Base-by-base conservation (phyloP, 2,797 vertebrate genomes). In the Silurus lanzhouensis region DNA sequence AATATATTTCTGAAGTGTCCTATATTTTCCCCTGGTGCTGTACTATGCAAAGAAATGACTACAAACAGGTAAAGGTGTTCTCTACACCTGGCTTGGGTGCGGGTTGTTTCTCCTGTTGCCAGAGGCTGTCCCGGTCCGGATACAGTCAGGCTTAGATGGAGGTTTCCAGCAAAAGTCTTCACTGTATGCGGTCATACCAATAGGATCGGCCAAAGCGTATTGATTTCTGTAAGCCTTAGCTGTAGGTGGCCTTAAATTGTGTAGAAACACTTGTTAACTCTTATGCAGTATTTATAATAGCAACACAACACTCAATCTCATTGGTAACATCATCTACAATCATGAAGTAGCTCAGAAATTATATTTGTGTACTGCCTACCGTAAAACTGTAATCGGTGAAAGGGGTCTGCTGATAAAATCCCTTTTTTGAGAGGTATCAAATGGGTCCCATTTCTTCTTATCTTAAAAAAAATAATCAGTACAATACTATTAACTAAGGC, bases 161-260 rank as follows among this genome's bases (percentile, higher is more conserved):
- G 92, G 77, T 89, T 95, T 96, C 94, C 95, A 95, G 83, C 83
- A 52, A 84, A 94, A 96, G 7, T 96, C 94, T 55, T 95, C 91
- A 68, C 74, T 93, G 88, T 96, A 96, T 80, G 91, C 90, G 84
- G 92, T 94, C 63, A 90, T 91, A 82, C 91, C 91, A 85, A 95
- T 86, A 38, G 93, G 92, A 81, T 93, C 90, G 58, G 89, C 89
- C 13, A 92, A 86, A 12, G 92, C 90, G 79, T 91, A 93, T 15
- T 93, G 88, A 70, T 93, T 92, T 90, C 91, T 91, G 85, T 91
- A 93, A 84, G 92, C 91, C 82, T 89, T 91, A 80, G 92, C 91
- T 44, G 88, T 91, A 77, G 85, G 91, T 8, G 91, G 90, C 82
- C 95, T 96, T 84, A 2, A 82, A 84, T 86, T 67, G 86, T 20